Percentiles rank a stretch among this genome's conserved stretches.
Evolutionary conservation across 2,113 vertebrate genomes (phyloP).

Genomic region (Ictalurus furcatus): DNA sequence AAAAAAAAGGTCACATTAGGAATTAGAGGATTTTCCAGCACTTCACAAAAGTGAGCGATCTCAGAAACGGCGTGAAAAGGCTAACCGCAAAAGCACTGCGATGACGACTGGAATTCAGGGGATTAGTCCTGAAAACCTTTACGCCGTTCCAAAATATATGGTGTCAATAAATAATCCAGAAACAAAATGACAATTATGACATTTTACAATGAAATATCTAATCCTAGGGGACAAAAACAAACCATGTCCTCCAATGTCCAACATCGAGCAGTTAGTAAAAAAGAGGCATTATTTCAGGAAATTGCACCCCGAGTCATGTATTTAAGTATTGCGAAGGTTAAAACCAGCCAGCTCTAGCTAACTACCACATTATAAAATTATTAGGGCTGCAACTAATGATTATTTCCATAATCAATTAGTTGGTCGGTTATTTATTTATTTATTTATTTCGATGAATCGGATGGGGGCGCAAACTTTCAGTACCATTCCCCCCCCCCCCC

Average conservation of each 20-base stretch:
- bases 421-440: too few relatives aligned
- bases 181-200: not conserved
- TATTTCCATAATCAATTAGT: too few relatives aligned
- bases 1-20: not conserved
- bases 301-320: not conserved
- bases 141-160: not conserved
- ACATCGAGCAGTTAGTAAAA: not conserved
- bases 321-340: not conserved
- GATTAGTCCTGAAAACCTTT: not conserved
- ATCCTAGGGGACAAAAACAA: not conserved
- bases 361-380: not conserved
- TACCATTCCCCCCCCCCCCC: too few relatives aligned
- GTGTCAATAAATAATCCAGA: not conserved
- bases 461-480: too few relatives aligned
- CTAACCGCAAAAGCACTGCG: not conserved
- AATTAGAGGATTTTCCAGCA: not conserved
- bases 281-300: not conserved
- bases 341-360: not conserved
- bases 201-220: not conserved
- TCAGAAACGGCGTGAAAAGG: not conserved
- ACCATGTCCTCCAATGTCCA: not conserved
- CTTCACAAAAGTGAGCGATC: not conserved
- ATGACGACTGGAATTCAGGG: not conserved
- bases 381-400: too few relatives aligned
- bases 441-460: too few relatives aligned